Base-by-base conservation (phyloP, 2,113 vertebrate genomes). In the Forbesichthys agassizii region DNA sequence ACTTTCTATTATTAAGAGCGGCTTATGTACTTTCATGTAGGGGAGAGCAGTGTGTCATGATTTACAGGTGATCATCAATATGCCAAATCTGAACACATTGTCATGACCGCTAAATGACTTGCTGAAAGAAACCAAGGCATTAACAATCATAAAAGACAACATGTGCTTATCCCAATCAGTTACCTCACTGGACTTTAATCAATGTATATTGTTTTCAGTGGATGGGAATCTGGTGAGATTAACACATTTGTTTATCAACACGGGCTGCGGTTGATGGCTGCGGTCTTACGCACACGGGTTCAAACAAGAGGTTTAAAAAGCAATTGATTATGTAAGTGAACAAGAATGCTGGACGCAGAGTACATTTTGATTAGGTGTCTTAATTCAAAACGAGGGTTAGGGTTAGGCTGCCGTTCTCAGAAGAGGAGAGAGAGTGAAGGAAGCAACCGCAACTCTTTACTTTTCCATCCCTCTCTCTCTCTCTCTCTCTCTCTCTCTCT, bases 261-360 rank as follows among this genome's bases (percentile, higher is more conserved):
- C 3, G 13, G 27, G 68, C 13, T 57, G 9, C 47, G 42, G 51
- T 33, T 11, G 60, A 72, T 61, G 33, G 53, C 33, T n/a, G 1
- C 27, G 4, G 16, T 55, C 36, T 65, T 20, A 56, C 48, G 49
- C 46, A 48, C 20, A 1, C 51, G n/a, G 33, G 54, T 62, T 46
- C 59, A 66, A 61, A 74, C 27, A 9, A 10, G 11, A 46, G 48
- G n/a, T n/a, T 33, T 54, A 59, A 59, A 66, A 85, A 64, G 11
- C 11, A 18, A 57, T 62, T 59, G 48, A 70, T 74, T 52, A 27
- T 53, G 51, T 47, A 46, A 63, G 65, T 49, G 47, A 18, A 33
- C 4, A 73, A 42, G 9, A 59, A 61, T 33, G 64, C 56, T 52
- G 54, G 47, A 33, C 52, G 33, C n/a, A 61, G 48, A 74, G 14